A percentile compares a stretch with the other conserved stretches of the same genome.
Evolutionary conservation across 2,797 vertebrate genomes (phyloP).

Genomic region (Sphenopsis melanotis): DNA sequence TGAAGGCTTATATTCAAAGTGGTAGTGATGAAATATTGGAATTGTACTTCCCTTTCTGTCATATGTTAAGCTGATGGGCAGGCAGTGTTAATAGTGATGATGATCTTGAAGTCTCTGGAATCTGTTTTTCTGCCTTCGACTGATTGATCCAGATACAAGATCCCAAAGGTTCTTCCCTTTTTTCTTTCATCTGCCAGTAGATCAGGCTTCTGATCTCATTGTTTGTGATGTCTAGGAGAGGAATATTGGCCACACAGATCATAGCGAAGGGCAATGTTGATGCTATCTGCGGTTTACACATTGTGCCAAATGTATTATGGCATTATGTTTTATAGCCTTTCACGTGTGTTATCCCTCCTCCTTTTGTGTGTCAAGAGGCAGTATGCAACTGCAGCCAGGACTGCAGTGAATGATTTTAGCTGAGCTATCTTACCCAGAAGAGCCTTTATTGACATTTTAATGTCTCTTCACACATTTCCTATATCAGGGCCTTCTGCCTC

Average conservation of each 20-base stretch:
- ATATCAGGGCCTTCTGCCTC: background rate
- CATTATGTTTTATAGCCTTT: constrained; percentile 19
- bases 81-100: background rate
- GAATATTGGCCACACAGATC: constrained; percentile 33
- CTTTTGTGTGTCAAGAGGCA: background rate
- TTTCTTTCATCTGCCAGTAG: constrained; percentile 13
- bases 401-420: constrained; percentile 9
- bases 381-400: background rate
- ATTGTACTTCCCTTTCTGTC: background rate
- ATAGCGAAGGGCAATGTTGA: constrained; percentile 30
- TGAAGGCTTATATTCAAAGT: background rate
- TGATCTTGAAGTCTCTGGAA: constrained; percentile 18
- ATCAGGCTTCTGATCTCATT: constrained; percentile 24
- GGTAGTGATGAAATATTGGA: background rate
- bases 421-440: constrained; percentile 17
- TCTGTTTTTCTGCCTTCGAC: background rate
- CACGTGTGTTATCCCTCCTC: background rate
- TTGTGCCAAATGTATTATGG: constrained; percentile 11
- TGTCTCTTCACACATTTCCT: background rate
- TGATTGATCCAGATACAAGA: constrained; percentile 14
- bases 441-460: constrained; percentile 42
- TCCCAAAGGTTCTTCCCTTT: constrained; percentile 21
- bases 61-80: background rate
- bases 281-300: constrained; percentile 28
- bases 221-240: background rate